phyloP scores from a whole-genome alignment of 2,888 invertebrate genomes.

The Leucophenga maculata region DNA sequence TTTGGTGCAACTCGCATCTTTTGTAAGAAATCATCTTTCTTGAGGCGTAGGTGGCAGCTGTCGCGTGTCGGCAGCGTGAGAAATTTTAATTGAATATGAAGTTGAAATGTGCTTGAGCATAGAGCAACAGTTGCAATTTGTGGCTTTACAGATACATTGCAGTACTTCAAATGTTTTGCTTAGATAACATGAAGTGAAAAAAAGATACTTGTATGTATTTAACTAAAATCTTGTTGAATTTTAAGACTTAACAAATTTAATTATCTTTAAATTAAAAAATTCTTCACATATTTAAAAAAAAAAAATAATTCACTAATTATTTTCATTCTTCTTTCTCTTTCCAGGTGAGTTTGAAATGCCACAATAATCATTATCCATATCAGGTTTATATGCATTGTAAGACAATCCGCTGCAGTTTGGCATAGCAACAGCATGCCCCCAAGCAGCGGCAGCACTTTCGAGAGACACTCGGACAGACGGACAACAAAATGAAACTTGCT shows the following conservation, averaged over 20 bases:
- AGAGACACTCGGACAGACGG: no score
- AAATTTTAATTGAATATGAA: constrained; percentile 45
- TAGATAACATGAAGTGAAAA: no score
- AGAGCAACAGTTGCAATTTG: constrained; percentile 16
- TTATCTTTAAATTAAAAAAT: no score
- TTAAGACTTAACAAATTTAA: no score
- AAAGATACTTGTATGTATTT: no score
- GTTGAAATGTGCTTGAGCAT: constrained; percentile 10
- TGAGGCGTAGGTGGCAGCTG: constrained; percentile 48
- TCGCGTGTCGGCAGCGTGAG: constrained; percentile 50
- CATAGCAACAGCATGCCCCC: constrained; percentile 37
- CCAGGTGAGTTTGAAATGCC: constrained; percentile 45
- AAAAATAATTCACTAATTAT: background rate
- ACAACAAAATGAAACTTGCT: no score
- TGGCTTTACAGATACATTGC: background rate
- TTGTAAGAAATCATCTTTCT: background rate
- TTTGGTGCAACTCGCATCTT: constrained; percentile 28
- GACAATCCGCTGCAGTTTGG: constrained; percentile 15
- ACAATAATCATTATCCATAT: constrained; percentile 16
- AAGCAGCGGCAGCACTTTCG: constrained; percentile 48
- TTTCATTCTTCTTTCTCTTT: constrained; percentile 31
- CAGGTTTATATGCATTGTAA: no score
- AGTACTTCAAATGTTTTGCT: no score
- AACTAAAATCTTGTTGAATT: no score
- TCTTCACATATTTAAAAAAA: no score